Evolutionary conservation across 35 echinoderm and acorn worm genomes (phyloP), one percentile per base, ranked within the genome.

Genomic region (Anneissia japonica): DNA sequence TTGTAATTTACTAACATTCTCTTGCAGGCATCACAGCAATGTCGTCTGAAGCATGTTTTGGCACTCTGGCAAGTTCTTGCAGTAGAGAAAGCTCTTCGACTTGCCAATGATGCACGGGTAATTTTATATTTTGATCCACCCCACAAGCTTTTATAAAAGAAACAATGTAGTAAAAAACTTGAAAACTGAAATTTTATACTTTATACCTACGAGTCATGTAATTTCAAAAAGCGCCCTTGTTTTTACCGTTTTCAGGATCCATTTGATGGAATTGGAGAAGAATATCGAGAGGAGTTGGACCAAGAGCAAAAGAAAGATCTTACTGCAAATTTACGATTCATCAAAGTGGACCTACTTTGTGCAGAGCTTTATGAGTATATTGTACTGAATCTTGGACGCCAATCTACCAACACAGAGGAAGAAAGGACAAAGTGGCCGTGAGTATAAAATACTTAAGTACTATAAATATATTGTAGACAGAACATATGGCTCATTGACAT

Each of bases 41-140:
- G 79, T 28, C 35, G 38, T 10, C 38, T 81, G 36, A 81, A 39
- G 38, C 79, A 81, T 14, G 13, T 81, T 16, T 10, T 81, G 30
- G 79, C 79, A 0, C 36, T 81, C 10, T 81, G 79, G 79, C 79
- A 81, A 40, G 35, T 81, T 0, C 36, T 81, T 3, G 79, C 79
- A 37, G 31, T 81, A 9, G 79, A 79, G 35, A 79, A 35, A 36
- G 77, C 77, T 35, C 11, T 31, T 34, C 31, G 77, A 21, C 77
- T 79, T 31, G 35, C 77, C 17, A 30, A 34, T 32, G 4, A 79
- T 21, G 1, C 77, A 31, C 77, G 35, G 77, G 77, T 79, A 32
- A 79, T n/a, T n/a, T n/a, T n/a, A n/a, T n/a, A n/a, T n/a, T n/a
- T n/a, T n/a, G n/a, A n/a, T n/a, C n/a, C n/a, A n/a, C n/a, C n/a